phyloP scores from a whole-genome alignment of 2,888 invertebrate genomes.

The Hypercompe scribonia region DNA sequence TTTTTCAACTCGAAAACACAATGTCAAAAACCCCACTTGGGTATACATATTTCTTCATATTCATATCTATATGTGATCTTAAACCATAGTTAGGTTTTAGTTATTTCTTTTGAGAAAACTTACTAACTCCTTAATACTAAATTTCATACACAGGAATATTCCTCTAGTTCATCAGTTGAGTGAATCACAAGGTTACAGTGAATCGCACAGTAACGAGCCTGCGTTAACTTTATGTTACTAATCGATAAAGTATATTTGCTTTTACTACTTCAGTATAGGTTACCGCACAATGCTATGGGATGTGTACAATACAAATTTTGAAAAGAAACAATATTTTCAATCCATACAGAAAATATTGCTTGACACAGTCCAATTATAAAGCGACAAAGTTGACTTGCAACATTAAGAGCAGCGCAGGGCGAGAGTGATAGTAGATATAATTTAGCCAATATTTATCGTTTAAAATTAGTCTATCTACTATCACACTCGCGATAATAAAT shows the following conservation, averaged over 20 bases:
- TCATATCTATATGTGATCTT: background rate
- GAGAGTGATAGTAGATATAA: conserved; percentile 26
- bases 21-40: no score
- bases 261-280: conserved; percentile 4
- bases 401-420: conserved; percentile 35
- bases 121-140: background rate
- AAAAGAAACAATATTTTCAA: conserved; percentile 42
- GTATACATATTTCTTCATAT: no score
- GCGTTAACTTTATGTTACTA: background rate
- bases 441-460: conserved; percentile 17
- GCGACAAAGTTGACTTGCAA: conserved; percentile 36
- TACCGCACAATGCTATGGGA: conserved; percentile 23
- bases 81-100: no score
- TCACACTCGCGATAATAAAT: conserved; percentile 9
- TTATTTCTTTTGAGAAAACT: background rate
- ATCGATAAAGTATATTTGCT: conserved; percentile 12
- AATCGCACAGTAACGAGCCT: conserved; percentile 1
- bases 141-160: background rate
- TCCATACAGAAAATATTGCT: conserved; percentile 36
- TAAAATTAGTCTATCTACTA: conserved; percentile 2
- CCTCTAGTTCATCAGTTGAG: background rate
- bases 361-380: conserved; percentile 47
- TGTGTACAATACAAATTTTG: conserved; percentile 44
- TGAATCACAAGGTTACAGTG: background rate
- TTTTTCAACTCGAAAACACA: background rate